Base-by-base conservation (phyloP, 2,888 invertebrate species). In the Cataglyphis livida region DNA sequence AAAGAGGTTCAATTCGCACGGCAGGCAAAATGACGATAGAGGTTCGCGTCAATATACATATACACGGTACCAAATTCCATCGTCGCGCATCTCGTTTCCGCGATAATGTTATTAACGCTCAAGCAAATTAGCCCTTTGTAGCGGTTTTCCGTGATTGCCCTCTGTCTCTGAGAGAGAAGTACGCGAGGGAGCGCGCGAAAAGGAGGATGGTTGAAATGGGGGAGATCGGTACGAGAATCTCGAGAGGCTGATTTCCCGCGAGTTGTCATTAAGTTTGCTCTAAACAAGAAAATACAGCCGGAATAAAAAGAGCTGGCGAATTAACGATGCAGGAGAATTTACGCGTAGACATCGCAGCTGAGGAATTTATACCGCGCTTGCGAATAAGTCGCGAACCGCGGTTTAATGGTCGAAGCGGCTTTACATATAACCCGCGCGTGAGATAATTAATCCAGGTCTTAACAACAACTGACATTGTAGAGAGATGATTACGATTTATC, bases 71-170 rank as follows among this genome's bases (percentile, higher is more conserved):
- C n/a, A n/a, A 9, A n/a, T 32, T 38, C 54, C 25, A 25, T 75
- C 32, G 15, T 64, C 74, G 75, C 75, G 57, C 76, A 66, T 83
- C 85, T 84, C 71, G 88, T 86, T 90, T 87, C 84, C 86, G 88
- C 87, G 90, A 88, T 91, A 89, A 92, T 89, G 82, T 90, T 89
- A 89, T 92, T 92, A 91, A 89, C 89, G 76, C 86, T 88, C 71
- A 71, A 84, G 90, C 86, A 90, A 92, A 93, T 92, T 92, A 92
- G 90, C 87, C 89, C 91, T 92, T 92, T 91, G 91, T 90, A 85
- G 88, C 84, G 89, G 88, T 90, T 89, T 89, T 84, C 89, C 88
- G 86, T 87, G 88, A 91, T 90, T 90, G 88, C 85, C 82, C 82
- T 64, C 83, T 68, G 65, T 84, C 66, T 62, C 64, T 3, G 35